Evolutionary conservation across 2,888 invertebrate species (phyloP), one percentile per base, ranked within the genome.

Genomic region (Apoda limacodes): DNA sequence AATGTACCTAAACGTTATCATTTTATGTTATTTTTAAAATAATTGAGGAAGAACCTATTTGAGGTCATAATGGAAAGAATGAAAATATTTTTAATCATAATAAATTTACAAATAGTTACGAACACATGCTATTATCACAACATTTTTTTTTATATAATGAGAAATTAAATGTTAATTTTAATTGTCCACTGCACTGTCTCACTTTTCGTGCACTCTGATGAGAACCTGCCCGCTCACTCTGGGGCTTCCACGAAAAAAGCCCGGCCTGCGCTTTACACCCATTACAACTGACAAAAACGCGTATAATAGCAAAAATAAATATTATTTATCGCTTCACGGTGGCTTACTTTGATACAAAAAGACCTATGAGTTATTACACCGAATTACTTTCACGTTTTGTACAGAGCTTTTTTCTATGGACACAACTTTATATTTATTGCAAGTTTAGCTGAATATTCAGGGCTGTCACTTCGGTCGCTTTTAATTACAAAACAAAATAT

Each of bases 291-390:
- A 78, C 78, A 78, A 75, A 75, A 76, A 70, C 71, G 64, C 66
- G 75, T 75, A 76, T 76, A 80, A 80, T 78, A 76, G 75, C 72
- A 71, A 72, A 78, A 76, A 80, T 80, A 78, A 80, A 80, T 72
- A 78, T 71, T 75, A 80, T 80, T 76, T 80, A 78, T 78, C 61
- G 75, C 71, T 75, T 80, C 78, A 80, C 76, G 78, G 67, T 74
- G 80, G 71, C 76, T 80, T 78, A 78, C 70, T 66, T 67, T 56
- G 60, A 60, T 70, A 76, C 75, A 80, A 76, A 76, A 75, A 68
- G 70, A 65, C 67, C 74, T 62, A 67, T 76, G 78, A 78, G 71
- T 75, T 78, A 78, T 75, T 64, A 66, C 70, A 50, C 60, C 55
- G 67, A 69, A 72, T 71, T 70, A 68, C 69, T 60, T 74, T 76